Evolutionary conservation across 2,113 vertebrate genomes (phyloP), one percentile per base, ranked within the genome.

Genomic region (Mastomys natalensis): DNA sequence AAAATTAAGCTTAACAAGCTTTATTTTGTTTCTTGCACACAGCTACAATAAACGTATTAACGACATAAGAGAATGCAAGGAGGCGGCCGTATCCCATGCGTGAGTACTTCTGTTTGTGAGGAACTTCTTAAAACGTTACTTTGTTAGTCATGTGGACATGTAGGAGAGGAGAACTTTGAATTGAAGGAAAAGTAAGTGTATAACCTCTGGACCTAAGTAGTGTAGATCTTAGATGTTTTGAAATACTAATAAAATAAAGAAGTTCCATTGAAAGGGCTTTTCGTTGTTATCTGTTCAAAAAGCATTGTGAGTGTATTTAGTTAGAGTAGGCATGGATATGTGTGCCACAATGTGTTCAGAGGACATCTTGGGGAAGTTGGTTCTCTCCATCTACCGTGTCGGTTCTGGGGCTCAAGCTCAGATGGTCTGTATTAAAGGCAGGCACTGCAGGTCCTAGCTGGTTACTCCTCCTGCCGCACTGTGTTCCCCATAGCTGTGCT

Each of bases 1-100:
- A 34, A 31, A 72, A 16, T 91, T 91, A 91, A 90, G 48, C 64
- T 94, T 93, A 93, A 96, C 17, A 21, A 85, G 21, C 0, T 84
- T 92, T 11, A 51, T 51, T 89, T 96, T 86, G 96, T 94, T 98
- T 97, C 96, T 97, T 58, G 37, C 45, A 94, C 95, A 58, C 97
- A 99, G 99, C n/a, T 99, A 99, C 98, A 99, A 99, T 98, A 99
- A 99, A 91, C 99, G 99, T 64, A 99, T 99, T 96, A 99, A 99
- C 88, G 99, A 99, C 98, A 99, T 99, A 98, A 98, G 99, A 97
- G 99, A 99, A 97, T 99, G 99, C 98, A 99, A 99, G 98, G 99
- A 99, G 95, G 99, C 99, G 77, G 99, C 99, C 74, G 99, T 99
- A 96, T 99, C 99, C 64, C 99, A 99, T 26, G 99, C 99, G 99